Percentiles rank a stretch among this genome's conserved stretches.
phyloP scores from a whole-genome alignment of 2,113 vertebrate genomes.

The Anthoscopus minutus region DNA sequence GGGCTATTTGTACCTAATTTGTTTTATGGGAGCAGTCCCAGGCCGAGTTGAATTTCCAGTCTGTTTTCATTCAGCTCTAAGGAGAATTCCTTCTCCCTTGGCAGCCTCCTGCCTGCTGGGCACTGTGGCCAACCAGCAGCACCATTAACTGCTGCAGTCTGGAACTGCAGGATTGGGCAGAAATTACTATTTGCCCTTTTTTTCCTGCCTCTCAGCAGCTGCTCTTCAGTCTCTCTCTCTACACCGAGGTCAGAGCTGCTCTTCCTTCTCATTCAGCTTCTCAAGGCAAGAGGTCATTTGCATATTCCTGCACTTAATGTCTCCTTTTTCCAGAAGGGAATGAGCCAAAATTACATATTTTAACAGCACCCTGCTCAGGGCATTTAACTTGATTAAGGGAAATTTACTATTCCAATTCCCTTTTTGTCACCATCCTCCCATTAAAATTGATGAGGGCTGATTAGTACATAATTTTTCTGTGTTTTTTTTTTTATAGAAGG shows the following conservation, averaged over 20 bases:
- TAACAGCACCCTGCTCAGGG: neutral
- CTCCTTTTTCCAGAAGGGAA: neutral
- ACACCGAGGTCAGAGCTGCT: neutral
- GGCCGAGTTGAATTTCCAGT: neutral
- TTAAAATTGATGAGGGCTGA: neutral
- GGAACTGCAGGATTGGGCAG: slow-evolving; percentile 58
- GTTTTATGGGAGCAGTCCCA: neutral
- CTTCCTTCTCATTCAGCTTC: neutral
- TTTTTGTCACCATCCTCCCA: neutral
- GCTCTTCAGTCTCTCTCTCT: neutral
- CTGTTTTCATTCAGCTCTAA: neutral
- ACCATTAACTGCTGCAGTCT: neutral
- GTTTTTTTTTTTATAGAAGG: neutral
- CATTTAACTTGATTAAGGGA: neutral
- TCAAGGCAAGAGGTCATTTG: neutral
- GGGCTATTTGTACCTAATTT: slow-evolving; percentile 32
- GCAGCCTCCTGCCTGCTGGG: slow-evolving; percentile 53
- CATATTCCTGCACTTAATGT: neutral
- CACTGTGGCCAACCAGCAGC: slow-evolving; percentile 27
- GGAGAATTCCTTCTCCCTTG: slow-evolving; percentile 24
- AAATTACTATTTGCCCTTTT: neutral
- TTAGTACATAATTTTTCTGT: neutral
- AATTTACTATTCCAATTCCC: neutral
- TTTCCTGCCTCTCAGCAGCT: neutral
- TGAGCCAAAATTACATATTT: neutral